Base-by-base conservation (phyloP, 2,797 vertebrate species). In the Hybognathus amarus region DNA sequence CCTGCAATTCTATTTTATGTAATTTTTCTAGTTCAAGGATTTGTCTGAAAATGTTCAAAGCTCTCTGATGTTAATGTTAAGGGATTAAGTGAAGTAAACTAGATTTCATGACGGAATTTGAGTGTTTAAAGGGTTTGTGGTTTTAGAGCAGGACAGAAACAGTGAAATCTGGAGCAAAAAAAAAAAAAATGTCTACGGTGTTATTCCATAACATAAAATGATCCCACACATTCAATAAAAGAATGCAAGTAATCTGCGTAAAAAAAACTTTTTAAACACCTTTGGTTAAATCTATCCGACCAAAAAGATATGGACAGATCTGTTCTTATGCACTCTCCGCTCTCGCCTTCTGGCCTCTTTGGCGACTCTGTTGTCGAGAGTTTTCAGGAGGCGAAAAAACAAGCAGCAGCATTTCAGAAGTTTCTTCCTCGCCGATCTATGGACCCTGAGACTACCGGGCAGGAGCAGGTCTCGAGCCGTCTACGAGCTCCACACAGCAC, bases 11-110 rank as follows among this genome's bases (percentile, higher is more conserved):
- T 45, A 22, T 36, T 83, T 61, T 40, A 45, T 74, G 40, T 38
- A 11, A 67, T 52, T 76, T 79, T 76, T 85, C 76, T 77, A 85
- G 80, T 85, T 80, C 71, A 83, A 80, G 68, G 86, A 85, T 85
- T 82, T 82, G 74, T 77, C 45, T 80, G 79, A 76, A 69, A 85
- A 77, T 83, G 77, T 80, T 75, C 45, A 86, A 79, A 80, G 85
- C 83, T 83, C 11, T 80, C 17, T 76, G 12, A 70, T 27, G 8
- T 63, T 83, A 52, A 73, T 20, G 5, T 45, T 67, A 38, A 42
- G 61, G 79, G 75, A 85, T 85, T 83, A 77, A 38, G 27, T n/a
- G 63, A 85, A 52, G 79, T 82, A 82, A 78, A 85, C 71, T 59
- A 70, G 56, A 85, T 83, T 85, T 83, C 6, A 38, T 30, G 33